Conservation (phyloP, 92 coral and sea anemone genomes). For the Porites cylindrica region DNA sequence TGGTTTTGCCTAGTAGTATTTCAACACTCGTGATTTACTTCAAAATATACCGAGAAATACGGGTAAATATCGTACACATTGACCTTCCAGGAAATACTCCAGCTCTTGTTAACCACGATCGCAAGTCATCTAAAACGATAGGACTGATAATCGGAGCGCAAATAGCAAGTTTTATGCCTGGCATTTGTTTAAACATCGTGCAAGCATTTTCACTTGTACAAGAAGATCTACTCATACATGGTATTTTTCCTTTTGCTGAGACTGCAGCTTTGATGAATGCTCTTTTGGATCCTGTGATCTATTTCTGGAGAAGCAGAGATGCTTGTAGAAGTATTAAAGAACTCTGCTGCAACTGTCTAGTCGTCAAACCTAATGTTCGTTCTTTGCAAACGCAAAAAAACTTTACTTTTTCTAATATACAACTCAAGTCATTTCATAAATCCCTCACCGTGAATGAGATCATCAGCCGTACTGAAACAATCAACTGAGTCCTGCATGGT, state of each 20-base stretch:
- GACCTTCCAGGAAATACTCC: neutral
- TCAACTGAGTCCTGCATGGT: neutral
- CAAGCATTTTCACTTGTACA: neutral
- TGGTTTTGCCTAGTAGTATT: conserved; percentile 9
- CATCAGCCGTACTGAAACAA: neutral
- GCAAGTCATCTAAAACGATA: conserved; percentile 9
- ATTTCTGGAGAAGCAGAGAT: conserved; percentile 23
- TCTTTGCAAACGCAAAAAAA: neutral
- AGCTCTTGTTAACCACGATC: neutral
- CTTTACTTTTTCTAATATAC: neutral
- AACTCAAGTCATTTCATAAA: neutral
- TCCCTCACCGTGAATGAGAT: neutral
- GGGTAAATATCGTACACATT: conserved; percentile 7
- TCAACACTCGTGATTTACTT: conserved; percentile 14
- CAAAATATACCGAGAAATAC: conserved; percentile 14
- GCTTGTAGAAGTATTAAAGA: conserved; percentile 11
- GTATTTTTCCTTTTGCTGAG: conserved; percentile 24
- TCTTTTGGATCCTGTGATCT: conserved; percentile 5
- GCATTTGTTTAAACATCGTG: conserved; percentile 10
- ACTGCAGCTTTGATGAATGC: conserved; percentile 26
- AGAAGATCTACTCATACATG: conserved; percentile 11
- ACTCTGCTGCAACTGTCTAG: neutral
- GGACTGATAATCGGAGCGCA: conserved; percentile 21
- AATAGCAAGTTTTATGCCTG: conserved; percentile 5
- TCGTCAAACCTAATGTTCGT: neutral